These are phyloP conservation scores for Zophobas atratus DNA, from an alignment of 1,140 invertebrate species.

Conservation along the genomic window DNA sequence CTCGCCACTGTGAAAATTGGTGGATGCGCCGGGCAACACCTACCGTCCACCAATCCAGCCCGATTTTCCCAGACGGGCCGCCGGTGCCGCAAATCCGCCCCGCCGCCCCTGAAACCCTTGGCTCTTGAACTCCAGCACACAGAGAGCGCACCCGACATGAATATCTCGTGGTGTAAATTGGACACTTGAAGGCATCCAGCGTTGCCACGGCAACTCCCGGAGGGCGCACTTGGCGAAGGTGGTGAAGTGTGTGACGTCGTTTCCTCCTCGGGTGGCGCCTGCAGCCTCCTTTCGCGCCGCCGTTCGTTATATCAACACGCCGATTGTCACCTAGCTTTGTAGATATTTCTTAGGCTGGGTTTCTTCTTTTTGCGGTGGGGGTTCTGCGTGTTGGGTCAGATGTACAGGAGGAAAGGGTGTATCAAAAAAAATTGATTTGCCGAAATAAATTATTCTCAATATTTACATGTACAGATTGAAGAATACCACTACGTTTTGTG, in stretches of 20 bases:
- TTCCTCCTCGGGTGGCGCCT: constrained; percentile 61
- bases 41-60: too few relatives aligned
- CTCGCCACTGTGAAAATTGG: too few relatives aligned
- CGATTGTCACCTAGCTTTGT: constrained; percentile 16
- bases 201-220: constrained; percentile 40
- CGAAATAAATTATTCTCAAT: too few relatives aligned
- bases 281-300: constrained; percentile 55
- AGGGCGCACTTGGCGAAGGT: constrained; percentile 55
- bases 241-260: constrained; percentile 63
- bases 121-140: constrained; percentile 4
- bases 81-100: neutral
- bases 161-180: constrained; percentile 41
- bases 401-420: too few relatives aligned
- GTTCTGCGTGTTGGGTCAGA: too few relatives aligned
- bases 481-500: too few relatives aligned
- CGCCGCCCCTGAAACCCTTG: neutral
- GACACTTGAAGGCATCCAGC: constrained; percentile 43
- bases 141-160: constrained; percentile 17
- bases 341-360: neutral
- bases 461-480: too few relatives aligned
- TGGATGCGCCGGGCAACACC: too few relatives aligned
- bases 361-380: neutral
- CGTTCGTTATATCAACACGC: constrained; percentile 9
- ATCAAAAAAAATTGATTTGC: too few relatives aligned
- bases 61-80: neutral